phyloP scores from a whole-genome alignment of 2,888 invertebrate species.

The Tipula unca region DNA sequence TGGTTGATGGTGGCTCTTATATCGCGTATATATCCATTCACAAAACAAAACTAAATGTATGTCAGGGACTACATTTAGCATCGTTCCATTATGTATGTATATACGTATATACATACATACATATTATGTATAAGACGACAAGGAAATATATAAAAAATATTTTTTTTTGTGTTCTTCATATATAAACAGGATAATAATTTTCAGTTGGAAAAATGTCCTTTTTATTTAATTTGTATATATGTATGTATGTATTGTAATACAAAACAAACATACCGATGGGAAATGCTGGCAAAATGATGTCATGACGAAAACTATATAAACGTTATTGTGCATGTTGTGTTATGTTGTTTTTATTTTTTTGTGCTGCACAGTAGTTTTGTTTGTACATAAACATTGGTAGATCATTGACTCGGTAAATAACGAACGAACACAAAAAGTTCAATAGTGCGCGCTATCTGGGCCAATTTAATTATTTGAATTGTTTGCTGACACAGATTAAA shows the following conservation, averaged over 20 bases:
- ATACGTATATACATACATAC: background rate
- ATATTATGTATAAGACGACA: background rate
- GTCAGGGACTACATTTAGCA: constrained; percentile 1
- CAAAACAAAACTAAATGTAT: background rate
- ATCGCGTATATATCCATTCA: background rate
- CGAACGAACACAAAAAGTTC: background rate
- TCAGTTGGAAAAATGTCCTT: background rate
- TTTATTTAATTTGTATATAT: background rate
- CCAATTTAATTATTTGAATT: background rate
- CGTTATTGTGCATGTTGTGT: background rate
- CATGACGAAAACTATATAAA: background rate
- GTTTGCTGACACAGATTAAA: background rate
- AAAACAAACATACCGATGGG: background rate
- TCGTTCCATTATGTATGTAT: background rate
- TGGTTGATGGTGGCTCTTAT: background rate
- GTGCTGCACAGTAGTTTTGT: background rate
- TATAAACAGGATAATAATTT: constrained; percentile 1
- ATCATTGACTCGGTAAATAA: background rate
- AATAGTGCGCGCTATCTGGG: background rate
- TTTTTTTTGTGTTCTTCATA: background rate
- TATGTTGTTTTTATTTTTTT: background rate
- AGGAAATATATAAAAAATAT: background rate
- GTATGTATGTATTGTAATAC: background rate
- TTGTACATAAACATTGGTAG: background rate
- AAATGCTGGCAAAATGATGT: background rate